Base-by-base conservation (phyloP, 2,888 invertebrate species). In the Epinotia bilunana region DNA sequence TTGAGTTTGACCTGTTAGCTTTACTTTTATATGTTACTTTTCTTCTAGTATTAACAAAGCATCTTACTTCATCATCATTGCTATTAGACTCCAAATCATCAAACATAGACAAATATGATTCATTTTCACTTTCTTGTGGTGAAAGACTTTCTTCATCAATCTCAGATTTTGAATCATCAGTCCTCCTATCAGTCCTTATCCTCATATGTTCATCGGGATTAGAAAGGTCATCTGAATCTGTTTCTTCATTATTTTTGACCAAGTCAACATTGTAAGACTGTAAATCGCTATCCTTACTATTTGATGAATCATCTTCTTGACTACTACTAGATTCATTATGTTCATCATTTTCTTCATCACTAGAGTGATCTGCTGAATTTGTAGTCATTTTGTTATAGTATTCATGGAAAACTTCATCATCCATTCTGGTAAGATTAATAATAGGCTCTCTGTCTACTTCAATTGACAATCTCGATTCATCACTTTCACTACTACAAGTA, bases 31-130 rank as follows among this genome's bases (percentile, higher is more conserved):
- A 60, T 78, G 87, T 85, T 83, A 90, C 89, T 76, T 87, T 84
- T 82, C 87, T 87, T 84, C 93, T 89, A 53, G 90, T 93, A 68
- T 91, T 93, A 3, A 94, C 91, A 87, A 91, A 94, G 83, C 81
- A 86, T 80, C 78, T 83, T 11, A 87, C 86, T 76, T 87, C 85
- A 67, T 79, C 76, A 61, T 78, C 76, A 73, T 64, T 61, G 46
- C 72, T 63, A 33, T 71, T 71, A 20, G 74, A 74, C 57, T 69
- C 74, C 13, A 70, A 16, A 53, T 74, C 67, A 33, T 71, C 74
- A 65, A n/a, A 60, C 3, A 28, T 55, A 20, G 53, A 63, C 23
- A 28, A 18, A 53, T 65, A 23, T 20, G 62, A 73, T 68, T 80
- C 77, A 70, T 68, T 67, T 64, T 77, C 73, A 77, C 70, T 77